Base-by-base conservation (phyloP, 1,140 invertebrate species). In the Papilio polytes region DNA sequence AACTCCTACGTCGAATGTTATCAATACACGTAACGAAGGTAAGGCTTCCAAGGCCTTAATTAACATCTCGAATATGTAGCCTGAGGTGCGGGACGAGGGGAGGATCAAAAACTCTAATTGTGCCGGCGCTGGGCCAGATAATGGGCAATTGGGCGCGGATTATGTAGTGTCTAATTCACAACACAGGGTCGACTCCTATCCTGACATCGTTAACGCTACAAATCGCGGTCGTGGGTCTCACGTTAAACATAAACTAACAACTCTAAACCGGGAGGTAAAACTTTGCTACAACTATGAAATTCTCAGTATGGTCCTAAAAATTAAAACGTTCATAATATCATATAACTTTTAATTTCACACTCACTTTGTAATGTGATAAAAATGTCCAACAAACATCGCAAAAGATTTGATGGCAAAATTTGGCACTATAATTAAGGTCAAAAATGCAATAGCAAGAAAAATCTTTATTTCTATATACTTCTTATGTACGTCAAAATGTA, bases 51-150 rank as follows among this genome's bases (percentile, higher is more conserved):
- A 77, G 79, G 53, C 81, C 80, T 84, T 84, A 84, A 84, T 84
- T 84, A 84, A 84, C 83, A 84, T 80, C 81, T 80, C 51, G 80
- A 80, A 81, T 74, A 77, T 78, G 10, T 13, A n/a, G n/a, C n/a
- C 74, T 76, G n/a, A 20, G 74, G 74, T 51, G 46, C 12, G 46
- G 74, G 72, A 46, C 6, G 53, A 56, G 73, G 82, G 53, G 70
- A 73, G 83, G 85, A 86, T 86, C 82, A 86, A 86, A 86, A 85
- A 86, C 78, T 85, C 72, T 76, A 85, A 86, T 86, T 85, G 80
- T 81, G 51, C 72, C 72, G 81, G 66, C 81, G 76, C 83, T 78
- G 81, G 78, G 63, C 76, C 73, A 86, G 85, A 86, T 86, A 86
- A 85, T 85, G 63, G 84, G 81, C 83, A 84, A 86, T 84, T 82